Base-by-base conservation (phyloP, 2,797 vertebrate species). In the Crocidura indochinensis region DNA sequence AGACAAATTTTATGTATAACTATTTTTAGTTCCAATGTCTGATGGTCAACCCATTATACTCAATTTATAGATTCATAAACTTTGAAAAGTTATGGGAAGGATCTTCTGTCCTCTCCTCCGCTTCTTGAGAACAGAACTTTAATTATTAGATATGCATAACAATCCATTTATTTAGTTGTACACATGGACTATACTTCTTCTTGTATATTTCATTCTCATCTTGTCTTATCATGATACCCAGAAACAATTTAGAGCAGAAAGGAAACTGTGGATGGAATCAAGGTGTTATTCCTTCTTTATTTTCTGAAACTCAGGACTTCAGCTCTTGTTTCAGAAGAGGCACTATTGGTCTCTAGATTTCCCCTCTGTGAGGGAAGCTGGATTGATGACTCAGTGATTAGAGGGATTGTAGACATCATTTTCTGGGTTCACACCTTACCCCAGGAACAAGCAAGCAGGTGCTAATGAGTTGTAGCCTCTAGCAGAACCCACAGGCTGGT, bases 141-240 rank as follows among this genome's bases (percentile, higher is more conserved):
- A 73, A 46, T 53, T 88, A n/a, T 51, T 51, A 31, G 6, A 29
- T 72, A 69, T 68, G 77, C 10, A 79, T 67, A 75, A 65, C 84
- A 79, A 49, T 19, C 26, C 22, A 76, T 72, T 38, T 64, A 64
- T 1, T 4, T 1, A 56, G 51, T 14, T 44, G 0, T 29, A 38
- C 72, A 78, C 44, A 6, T 6, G 10, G 29, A 47, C 15, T 68
- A 9, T 14, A 20, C 22, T 22, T 91, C 79, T 68, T 75, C 6
- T 80, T 89, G 64, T 14, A 19, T 31, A 62, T 77, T 12, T 51
- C 26, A 27, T 12, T 84, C 47, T 20, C 60, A 26, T 91, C 64
- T 72, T 38, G 38, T 38, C 38, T 38, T 38, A 38, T 83, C 10
- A 12, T 51, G 5, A 77, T 68, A 26, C 68, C 69, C 62, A 38